Base-by-base conservation (phyloP, 2,888 invertebrate species). In the Zootermopsis nevadensis region DNA sequence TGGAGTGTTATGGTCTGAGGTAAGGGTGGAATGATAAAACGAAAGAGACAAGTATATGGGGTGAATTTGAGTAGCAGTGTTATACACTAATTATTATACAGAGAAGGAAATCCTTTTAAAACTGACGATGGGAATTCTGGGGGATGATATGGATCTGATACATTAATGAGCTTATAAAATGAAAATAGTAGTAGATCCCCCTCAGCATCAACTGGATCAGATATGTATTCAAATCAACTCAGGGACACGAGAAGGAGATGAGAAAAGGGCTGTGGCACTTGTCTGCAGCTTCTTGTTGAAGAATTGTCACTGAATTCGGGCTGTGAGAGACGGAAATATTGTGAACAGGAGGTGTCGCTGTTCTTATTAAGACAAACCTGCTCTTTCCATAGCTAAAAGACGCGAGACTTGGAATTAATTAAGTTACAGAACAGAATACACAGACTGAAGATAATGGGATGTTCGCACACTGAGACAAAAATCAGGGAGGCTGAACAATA, bases 161-260 rank as follows among this genome's bases (percentile, higher is more conserved):
- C 69, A 69, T 69, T 69, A 69, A 69, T 69, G 69, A 33, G 69
- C 69, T 69, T 69, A 69, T 69, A 33, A 69, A 69, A 69, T 69
- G 69, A 69, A 69, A 69, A 69, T 69, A 69, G 22, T 33, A 69
- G 69, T 69, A 33, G 69, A 69, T 69, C 69, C 69, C 33, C 69
- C 30, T 69, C 19, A 69, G 69, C 69, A 4, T 69, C 69, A 69
- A 69, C 69, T 69, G 69, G 69, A 69, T 69, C 33, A 33, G 33
- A 69, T 69, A 69, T 69, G 69, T 33, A 69, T 69, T 69, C 69
- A 69, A 69, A 69, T 69, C 69, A 69, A 69, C 69, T n/a, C 19
- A 22, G 66, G 30, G 30, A 30, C 27, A 33, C 12, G 69, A 33
- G 69, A 33, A 30, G 31, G 66, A 12, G 66, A 66, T 30, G 66